Conservation (phyloP, 2,888 invertebrate species). For the Melanostoma mellinum region DNA sequence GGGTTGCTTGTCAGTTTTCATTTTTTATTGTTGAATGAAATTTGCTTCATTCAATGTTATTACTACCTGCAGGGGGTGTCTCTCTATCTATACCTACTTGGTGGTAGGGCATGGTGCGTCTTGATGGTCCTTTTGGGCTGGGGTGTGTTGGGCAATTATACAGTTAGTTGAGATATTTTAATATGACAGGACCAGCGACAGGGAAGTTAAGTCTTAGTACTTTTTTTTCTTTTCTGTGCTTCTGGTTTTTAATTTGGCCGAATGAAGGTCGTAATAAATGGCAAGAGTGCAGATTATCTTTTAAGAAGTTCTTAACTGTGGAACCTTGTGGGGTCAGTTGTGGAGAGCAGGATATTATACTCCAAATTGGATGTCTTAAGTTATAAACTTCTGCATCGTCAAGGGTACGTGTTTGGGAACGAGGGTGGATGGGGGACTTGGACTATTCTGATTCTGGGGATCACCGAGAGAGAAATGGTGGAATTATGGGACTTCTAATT, state of each 20-base stretch:
- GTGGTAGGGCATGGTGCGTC: constrained; percentile 11
- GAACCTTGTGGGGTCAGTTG: constrained; percentile 26
- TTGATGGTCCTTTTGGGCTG: background rate
- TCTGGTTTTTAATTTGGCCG: constrained; percentile 50
- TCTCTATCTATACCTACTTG: constrained; percentile 3
- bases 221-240: background rate
- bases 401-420: background rate
- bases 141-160: constrained; percentile 34
- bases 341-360: background rate
- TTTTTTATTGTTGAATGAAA: constrained; percentile 64
- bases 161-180: constrained; percentile 31
- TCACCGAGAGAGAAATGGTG: no score
- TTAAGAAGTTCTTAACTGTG: constrained; percentile 46
- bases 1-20: constrained; percentile 38
- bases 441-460: no score
- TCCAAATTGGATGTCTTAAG: constrained; percentile 15
- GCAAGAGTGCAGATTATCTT: constrained; percentile 59
- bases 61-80: constrained; percentile 61
- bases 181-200: constrained; percentile 14
- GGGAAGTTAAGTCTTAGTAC: constrained; percentile 17
- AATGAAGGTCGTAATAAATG: constrained; percentile 46
- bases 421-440: no score
- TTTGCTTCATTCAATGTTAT: constrained; percentile 68
- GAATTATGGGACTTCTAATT: no score
- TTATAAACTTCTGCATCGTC: background rate